phyloP scores from a whole-genome alignment of 2,888 invertebrate genomes.

The Brachylomia viminalis region DNA sequence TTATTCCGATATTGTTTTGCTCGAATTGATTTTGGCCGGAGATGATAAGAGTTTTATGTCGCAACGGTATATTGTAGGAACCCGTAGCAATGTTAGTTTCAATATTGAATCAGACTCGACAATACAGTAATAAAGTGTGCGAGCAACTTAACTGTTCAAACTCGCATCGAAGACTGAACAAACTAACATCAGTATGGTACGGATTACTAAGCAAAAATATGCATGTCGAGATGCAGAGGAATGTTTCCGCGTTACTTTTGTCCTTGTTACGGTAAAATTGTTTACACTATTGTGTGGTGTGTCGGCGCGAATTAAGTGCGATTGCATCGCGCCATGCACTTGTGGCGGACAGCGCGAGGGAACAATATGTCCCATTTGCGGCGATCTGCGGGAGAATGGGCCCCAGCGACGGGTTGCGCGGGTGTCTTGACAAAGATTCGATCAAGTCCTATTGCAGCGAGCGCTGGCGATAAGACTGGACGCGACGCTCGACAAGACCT shows the following conservation, averaged over 20 bases:
- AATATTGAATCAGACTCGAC: constrained; percentile 81
- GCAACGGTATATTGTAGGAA: constrained; percentile 81
- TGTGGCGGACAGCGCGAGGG: constrained; percentile 71
- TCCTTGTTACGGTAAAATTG: constrained; percentile 74
- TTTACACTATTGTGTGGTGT: constrained; percentile 75
- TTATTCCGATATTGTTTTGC: constrained; percentile 82
- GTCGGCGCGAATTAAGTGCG: constrained; percentile 69
- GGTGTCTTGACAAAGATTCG: constrained; percentile 66
- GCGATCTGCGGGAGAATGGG: constrained; percentile 63
- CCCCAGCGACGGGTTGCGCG: constrained; percentile 63
- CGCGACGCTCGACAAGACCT: constrained; percentile 63
- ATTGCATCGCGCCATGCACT: constrained; percentile 74
- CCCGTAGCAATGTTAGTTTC: constrained; percentile 83
- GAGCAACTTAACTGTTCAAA: constrained; percentile 72
- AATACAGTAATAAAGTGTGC: constrained; percentile 74
- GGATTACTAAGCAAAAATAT: constrained; percentile 76
- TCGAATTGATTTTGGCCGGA: constrained; percentile 83
- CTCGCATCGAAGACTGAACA: constrained; percentile 67
- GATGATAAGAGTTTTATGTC: constrained; percentile 85
- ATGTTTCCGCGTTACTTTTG: constrained; percentile 77
- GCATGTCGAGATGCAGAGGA: constrained; percentile 71
- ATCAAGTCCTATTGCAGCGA: constrained; percentile 66
- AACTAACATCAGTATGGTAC: constrained; percentile 61
- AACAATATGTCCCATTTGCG: constrained; percentile 74
- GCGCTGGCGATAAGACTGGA: constrained; percentile 62